Conservation (phyloP, 1,140 invertebrate genomes). For the Trypoxylus dichotomus region DNA sequence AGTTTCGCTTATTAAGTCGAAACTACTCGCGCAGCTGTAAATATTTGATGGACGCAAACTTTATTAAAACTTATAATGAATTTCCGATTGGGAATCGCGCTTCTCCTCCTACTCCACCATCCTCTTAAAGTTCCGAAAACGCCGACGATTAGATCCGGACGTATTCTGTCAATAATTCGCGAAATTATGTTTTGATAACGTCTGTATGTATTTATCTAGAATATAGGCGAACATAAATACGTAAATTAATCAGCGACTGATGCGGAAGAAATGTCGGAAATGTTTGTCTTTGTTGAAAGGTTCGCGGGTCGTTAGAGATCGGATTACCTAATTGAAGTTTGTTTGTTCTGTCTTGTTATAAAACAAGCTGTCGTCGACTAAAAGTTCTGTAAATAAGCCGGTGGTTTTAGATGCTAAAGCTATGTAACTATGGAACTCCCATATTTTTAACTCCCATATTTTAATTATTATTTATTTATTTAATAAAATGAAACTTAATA, state of each 20-base stretch:
- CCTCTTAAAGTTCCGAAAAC: neutral
- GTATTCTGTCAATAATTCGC: conserved; percentile 12
- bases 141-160: neutral
- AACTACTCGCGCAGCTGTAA: no score
- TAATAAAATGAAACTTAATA: no score
- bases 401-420: no score
- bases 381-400: neutral
- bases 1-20: no score
- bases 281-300: neutral
- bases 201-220: neutral
- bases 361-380: no score
- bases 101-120: neutral
- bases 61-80: conserved; percentile 12
- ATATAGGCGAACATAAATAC: neutral
- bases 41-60: no score
- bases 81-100: neutral
- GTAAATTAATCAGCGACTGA: neutral
- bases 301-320: neutral
- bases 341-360: neutral
- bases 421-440: no score
- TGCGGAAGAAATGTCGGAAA: neutral
- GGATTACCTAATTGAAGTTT: neutral
- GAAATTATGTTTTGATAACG: conserved; percentile 18
- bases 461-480: no score
- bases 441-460: no score